Evolutionary conservation across 2,797 vertebrate genomes (phyloP).

Genomic region (Gadopsis bispinosus): DNA sequence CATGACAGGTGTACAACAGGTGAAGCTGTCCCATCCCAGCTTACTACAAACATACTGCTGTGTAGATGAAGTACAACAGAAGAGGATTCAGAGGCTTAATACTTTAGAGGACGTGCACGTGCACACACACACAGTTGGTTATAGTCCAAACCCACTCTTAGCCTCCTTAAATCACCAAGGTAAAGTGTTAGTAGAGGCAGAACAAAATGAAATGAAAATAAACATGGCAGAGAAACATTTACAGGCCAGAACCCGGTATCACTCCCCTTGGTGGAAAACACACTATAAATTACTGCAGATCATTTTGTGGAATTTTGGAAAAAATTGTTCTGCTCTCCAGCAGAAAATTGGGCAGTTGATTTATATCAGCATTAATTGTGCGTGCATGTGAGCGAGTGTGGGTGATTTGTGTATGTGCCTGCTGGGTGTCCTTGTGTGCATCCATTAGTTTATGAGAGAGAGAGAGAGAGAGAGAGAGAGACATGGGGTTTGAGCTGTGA

Average conservation of each 20-base stretch:
- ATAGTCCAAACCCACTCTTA: slow-evolving; percentile 71
- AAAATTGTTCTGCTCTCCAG: slow-evolving; percentile 57
- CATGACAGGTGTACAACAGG: slow-evolving; percentile 47
- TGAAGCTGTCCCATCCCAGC: slow-evolving; percentile 15
- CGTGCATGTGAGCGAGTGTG: slow-evolving; percentile 47
- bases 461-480: neutral
- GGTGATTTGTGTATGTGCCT: slow-evolving; percentile 56
- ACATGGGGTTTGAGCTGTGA: slow-evolving; percentile 42
- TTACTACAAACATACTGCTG: slow-evolving; percentile 14
- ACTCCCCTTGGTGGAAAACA: slow-evolving; percentile 80
- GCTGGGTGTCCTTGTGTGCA: slow-evolving; percentile 65
- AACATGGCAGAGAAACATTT: slow-evolving; percentile 81
- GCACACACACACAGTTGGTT: slow-evolving; percentile 58
- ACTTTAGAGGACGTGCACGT: slow-evolving; percentile 21
- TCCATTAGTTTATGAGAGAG: slow-evolving; percentile 67
- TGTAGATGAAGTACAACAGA: slow-evolving; percentile 12
- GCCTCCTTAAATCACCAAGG: slow-evolving; percentile 79
- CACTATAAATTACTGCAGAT: slow-evolving; percentile 79
- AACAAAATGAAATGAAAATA: slow-evolving; percentile 83
- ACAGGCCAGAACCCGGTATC: slow-evolving; percentile 80
- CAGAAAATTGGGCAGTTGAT: slow-evolving; percentile 72
- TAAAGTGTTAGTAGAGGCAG: slow-evolving; percentile 80
- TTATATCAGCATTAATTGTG: slow-evolving; percentile 75
- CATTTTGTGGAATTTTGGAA: slow-evolving; percentile 76
- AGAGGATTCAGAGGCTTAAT: slow-evolving; percentile 32